Evolutionary conservation across 2,113 vertebrate genomes (phyloP), one percentile per base, ranked within the genome.

Genomic region (Cynopterus brachyotis): DNA sequence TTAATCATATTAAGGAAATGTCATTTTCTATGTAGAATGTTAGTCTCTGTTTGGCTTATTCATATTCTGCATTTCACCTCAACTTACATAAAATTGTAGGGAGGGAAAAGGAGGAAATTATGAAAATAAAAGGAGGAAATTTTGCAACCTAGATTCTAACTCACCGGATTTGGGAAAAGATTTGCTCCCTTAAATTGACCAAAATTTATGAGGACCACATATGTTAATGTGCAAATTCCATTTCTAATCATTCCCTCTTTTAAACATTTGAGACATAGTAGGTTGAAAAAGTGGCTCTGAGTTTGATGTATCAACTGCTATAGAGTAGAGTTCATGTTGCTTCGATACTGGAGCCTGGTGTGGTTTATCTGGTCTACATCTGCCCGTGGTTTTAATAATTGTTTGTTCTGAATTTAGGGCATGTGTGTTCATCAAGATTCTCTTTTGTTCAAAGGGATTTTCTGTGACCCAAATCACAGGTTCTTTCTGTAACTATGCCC

Each of bases 341-440:
- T 86, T 90, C 76, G 0, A 28, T 28, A 79, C 22, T 9, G 28
- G 73, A 24, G 62, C 42, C 92, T 76, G 64, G 69, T 76, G 66
- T 72, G 87, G 83, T 89, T 93, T 96, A 64, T 96, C 91, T 92
- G 94, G 26, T 70, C 85, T 82, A 40, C 86, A 96, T 86, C 95
- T 97, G 97, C 72, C 88, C 22, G 0, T 45, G 67, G 55, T 93
- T 92, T 91, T 89, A 96, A 96, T 89, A 89, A 97, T 92, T 93
- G 89, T 91, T 93, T 17, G 0, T 85, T 94, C 79, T 90, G 73
- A 92, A 95, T 89, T 57, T 50, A 35, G 42, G 50, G 57, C 42
- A 37, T 42, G 40, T 59, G 69, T 95, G n/a, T 26, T 93, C 28
- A 28, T 70, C 59, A 94, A 85, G 28, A 12, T 60, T 96, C 64